phyloP scores from a whole-genome alignment of 2,888 invertebrate species.

The Microplitis deprimator region DNA sequence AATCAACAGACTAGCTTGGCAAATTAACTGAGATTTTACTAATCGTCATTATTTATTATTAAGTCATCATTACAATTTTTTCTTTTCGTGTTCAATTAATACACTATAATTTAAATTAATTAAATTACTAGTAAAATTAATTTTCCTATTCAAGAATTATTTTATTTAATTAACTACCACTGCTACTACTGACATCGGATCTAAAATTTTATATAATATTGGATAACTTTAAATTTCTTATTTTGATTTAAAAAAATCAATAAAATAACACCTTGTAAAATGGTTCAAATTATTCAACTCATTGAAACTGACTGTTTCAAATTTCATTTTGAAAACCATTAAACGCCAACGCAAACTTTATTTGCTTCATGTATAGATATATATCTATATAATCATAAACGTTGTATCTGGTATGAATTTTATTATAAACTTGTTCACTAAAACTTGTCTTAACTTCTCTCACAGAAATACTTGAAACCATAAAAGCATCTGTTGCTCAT shows the following conservation, averaged over 20 bases:
- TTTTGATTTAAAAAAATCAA: not conserved
- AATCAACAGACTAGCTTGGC: not conserved
- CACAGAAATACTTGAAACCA: not conserved
- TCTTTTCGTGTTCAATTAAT: not conserved
- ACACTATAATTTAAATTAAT: too few relatives aligned
- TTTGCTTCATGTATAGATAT: not conserved
- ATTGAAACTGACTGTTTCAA: not conserved
- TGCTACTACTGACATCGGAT: too few relatives aligned
- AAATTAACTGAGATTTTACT: not conserved
- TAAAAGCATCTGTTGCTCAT: not conserved
- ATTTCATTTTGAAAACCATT: not conserved
- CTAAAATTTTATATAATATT: too few relatives aligned
- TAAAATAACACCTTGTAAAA: not conserved
- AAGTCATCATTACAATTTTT: not conserved
- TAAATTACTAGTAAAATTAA: too few relatives aligned
- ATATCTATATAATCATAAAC: not conserved
- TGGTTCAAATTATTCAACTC: not conserved
- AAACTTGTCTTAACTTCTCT: conserved; percentile 28
- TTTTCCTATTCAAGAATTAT: too few relatives aligned
- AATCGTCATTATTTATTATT: not conserved
- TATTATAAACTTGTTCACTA: not conserved
- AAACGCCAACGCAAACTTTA: not conserved
- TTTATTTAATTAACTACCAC: too few relatives aligned
- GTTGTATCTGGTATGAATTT: not conserved
- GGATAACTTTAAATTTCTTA: too few relatives aligned